Base-by-base conservation (phyloP, 2,797 vertebrate species). In the Scarus forsteni region DNA sequence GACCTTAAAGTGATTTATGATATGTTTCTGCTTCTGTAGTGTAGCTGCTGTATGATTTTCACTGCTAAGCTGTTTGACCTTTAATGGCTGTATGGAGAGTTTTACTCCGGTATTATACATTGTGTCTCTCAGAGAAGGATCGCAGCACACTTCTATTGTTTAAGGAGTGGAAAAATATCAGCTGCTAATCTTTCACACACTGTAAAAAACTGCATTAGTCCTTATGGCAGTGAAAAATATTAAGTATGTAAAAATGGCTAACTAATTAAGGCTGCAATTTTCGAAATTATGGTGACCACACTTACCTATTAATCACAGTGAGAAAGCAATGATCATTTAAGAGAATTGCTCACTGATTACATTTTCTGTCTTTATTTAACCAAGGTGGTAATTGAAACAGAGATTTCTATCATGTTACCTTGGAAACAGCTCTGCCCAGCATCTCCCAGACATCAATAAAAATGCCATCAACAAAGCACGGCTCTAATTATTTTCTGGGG, bases 1-100 rank as follows among this genome's bases (percentile, higher is more conserved):
- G 77, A 85, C 78, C 83, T 79, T 78, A 81, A 76, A 3, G 35
- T 82, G 84, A 90, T 85, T 87, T 80, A 87, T 80, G 42, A 66
- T 66, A 60, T 83, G 76, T 81, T 73, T 59, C 57, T 52, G 66
- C 64, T 54, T 16, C 70, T 68, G 57, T 70, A 68, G 69, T 49
- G 76, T 65, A 63, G 52, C 56, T n/a, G 35, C 59, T 62, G 40
- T 60, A 68, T 76, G 56, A 75, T 73, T 73, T 79, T 75, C 50
- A 18, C 60, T 42, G 44, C 58, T 68, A 82, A 72, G 34, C 60
- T 51, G 42, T 75, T 65, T 84, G 74, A 86, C 84, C 70, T 85
- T 88, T 81, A 78, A 68, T 76, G 61, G 48, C 56, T 48, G 39
- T 45, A 18, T 45, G 46, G 50, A 66, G 35, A 46, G 59, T 51